Percentiles rank a stretch among this genome's conserved stretches.
Conservation (phyloP, 2,113 vertebrate species). For the Atherinomorus stipes region DNA sequence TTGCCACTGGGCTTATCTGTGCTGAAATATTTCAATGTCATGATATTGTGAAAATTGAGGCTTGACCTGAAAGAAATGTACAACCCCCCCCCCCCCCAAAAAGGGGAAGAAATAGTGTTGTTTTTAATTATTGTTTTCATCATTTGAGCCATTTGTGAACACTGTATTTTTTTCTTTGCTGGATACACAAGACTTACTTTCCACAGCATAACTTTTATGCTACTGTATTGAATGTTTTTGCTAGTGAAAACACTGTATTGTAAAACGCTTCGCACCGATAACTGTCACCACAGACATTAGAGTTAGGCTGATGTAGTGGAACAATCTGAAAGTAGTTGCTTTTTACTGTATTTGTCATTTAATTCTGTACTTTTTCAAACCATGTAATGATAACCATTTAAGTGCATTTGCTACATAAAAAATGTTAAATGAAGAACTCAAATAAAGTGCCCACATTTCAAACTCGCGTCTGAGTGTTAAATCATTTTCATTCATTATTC, state of each 20-base stretch:
- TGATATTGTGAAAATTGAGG: conserved; percentile 40
- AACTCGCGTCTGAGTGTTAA: conserved; percentile 22
- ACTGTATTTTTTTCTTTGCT: conserved; percentile 59
- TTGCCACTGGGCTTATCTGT: conserved; percentile 36
- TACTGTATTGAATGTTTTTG: conserved; percentile 74
- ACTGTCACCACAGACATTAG: conserved; percentile 54
- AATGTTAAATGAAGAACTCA: conserved; percentile 64
- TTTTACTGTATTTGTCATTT: conserved; percentile 64
- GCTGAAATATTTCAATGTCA: conserved; percentile 45
- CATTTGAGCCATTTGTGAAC: conserved; percentile 60
- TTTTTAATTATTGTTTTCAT: conserved; percentile 62
- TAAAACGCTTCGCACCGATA: conserved; percentile 60
- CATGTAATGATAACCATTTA: conserved; percentile 71
- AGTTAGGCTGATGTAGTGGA: conserved; percentile 67
- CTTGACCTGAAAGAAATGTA: conserved; percentile 49
- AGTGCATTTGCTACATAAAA: conserved; percentile 78
- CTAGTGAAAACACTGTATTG: conserved; percentile 72
- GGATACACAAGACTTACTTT: conserved; percentile 46
- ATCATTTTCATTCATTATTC: background rate
- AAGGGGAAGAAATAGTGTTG: conserved; percentile 12
- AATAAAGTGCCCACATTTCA: conserved; percentile 81
- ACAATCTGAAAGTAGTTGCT: conserved; percentile 62
- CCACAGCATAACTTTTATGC: conserved; percentile 53
- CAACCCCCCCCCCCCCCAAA: no score
- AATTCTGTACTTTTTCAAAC: conserved; percentile 71